Base-by-base conservation (phyloP, 2,888 invertebrate species). In the Scrobipalpa costella region DNA sequence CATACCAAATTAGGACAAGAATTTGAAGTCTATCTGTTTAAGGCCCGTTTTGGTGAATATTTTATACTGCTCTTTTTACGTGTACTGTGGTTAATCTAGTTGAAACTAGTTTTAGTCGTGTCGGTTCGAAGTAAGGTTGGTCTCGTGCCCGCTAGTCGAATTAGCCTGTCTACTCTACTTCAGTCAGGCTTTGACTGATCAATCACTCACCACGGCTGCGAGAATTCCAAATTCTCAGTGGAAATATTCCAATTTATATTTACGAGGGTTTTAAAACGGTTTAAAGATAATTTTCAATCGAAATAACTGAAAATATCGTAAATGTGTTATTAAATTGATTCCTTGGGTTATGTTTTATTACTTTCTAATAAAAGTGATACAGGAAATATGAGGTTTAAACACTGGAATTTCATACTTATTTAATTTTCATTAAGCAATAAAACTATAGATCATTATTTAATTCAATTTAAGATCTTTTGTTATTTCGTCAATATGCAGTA, bases 91-190 rank as follows among this genome's bases (percentile, higher is more conserved):
- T 44, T 15, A 7, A 44, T 44, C 6, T 44, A 1, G 36, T 36
- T 9, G 36, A 11, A 9, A 36, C 44, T 15, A 44, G 44, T 44
- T 44, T 13, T 13, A 40, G 40, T 40, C 11, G 13, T 40, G 40
- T 44, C 44, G 44, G 17, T 21, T 21, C 11, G 27, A 21, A 21
- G 21, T 19, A 52, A 21, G 27, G 21, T 21, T 21, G 8, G 50
- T 21, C 27, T 52, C 21, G 21, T 27, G 27, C 27, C 19, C 52
- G 11, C 27, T 27, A 27, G 27, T 15, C n/a, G 33, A 27, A 55
- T 55, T 55, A 55, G n/a, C 33, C 55, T 34, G 55, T 55, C 27
- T 55, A 55, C 21, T 27, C 55, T 27, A 19, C 21, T 19, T 19
- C 21, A 13, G 50, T 13, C 13, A 21, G 21, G 3, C 50, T 55